Conservation (phyloP, 2,888 invertebrate genomes). For the Lampropteryx suffumata region DNA sequence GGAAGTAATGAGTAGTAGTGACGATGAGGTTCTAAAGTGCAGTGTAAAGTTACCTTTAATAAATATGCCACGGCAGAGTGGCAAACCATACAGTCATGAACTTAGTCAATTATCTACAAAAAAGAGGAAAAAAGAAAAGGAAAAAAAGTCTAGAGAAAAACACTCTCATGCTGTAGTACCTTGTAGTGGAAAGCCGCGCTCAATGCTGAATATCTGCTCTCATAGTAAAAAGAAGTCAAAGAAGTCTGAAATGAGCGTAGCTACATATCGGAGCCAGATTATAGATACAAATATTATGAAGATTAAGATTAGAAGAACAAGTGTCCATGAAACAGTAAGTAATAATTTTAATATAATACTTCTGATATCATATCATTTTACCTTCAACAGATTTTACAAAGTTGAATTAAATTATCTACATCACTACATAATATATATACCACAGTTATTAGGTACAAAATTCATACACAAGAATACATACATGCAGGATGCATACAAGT, state of each 20-base stretch:
- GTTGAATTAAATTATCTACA: background rate
- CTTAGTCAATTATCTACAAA: constrained; percentile 82
- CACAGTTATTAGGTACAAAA: too few species aligned
- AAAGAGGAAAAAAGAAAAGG: constrained; percentile 73
- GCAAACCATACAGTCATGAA: constrained; percentile 81
- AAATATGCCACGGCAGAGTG: constrained; percentile 69
- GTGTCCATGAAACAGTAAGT: constrained; percentile 68
- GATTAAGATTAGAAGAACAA: constrained; percentile 87
- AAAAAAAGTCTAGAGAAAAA: constrained; percentile 67
- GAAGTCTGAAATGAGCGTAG: constrained; percentile 54
- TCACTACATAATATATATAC: too few species aligned
- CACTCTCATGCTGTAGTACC: constrained; percentile 68
- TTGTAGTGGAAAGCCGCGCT: constrained; percentile 78
- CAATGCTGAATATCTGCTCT: constrained; percentile 77
- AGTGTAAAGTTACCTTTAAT: constrained; percentile 77
- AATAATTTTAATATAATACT: constrained; percentile 25
- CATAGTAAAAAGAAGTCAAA: constrained; percentile 77
- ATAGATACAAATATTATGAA: constrained; percentile 86
- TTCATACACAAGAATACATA: too few species aligned
- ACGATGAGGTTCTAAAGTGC: constrained; percentile 74
- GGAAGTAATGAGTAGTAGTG: constrained; percentile 67
- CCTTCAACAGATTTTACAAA: constrained; percentile 1
- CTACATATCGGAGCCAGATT: constrained; percentile 84
- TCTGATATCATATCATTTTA: constrained; percentile 23
- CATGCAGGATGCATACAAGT: too few species aligned